Evolutionary conservation across 1,140 invertebrate species (phyloP).

Genomic region (Aphelinus atriplicis): DNA sequence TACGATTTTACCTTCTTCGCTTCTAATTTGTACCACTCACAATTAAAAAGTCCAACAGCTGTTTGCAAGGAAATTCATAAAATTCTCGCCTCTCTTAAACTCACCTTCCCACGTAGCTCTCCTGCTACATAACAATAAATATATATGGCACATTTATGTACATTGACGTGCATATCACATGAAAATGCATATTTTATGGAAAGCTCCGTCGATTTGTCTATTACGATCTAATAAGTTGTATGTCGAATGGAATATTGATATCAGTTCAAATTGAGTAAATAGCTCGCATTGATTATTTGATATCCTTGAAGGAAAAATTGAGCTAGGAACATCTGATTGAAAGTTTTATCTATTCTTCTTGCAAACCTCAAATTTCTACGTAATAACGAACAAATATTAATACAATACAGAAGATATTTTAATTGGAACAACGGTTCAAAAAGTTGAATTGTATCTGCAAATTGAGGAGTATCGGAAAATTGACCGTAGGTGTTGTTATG

Average conservation of each 20-base stretch:
- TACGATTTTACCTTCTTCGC: not conserved
- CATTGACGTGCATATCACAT: slow-evolving; percentile 6
- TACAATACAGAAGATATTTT: no score
- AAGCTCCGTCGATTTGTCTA: not conserved
- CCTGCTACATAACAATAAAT: slow-evolving; percentile 30
- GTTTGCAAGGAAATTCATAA: no score
- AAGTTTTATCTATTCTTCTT: slow-evolving; percentile 54
- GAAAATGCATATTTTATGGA: not conserved
- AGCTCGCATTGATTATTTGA: slow-evolving; percentile 23
- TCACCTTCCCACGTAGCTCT: not conserved
- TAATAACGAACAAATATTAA: no score
- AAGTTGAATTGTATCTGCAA: no score
- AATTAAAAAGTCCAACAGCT: not conserved
- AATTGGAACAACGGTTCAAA: no score
- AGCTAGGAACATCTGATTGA: slow-evolving; percentile 41
- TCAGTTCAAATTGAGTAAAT: not conserved
- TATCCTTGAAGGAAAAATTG: slow-evolving; percentile 46
- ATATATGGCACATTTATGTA: slow-evolving; percentile 9
- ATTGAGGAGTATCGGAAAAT: no score
- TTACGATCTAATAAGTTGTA: not conserved
- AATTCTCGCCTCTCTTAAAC: no score
- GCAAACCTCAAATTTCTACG: slow-evolving; percentile 45
- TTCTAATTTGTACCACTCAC: slow-evolving; percentile 25
- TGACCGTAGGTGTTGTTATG: no score
- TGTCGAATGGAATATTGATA: no score